phyloP scores from a whole-genome alignment of 2,888 invertebrate genomes.

The Caenorhabditis afra region DNA sequence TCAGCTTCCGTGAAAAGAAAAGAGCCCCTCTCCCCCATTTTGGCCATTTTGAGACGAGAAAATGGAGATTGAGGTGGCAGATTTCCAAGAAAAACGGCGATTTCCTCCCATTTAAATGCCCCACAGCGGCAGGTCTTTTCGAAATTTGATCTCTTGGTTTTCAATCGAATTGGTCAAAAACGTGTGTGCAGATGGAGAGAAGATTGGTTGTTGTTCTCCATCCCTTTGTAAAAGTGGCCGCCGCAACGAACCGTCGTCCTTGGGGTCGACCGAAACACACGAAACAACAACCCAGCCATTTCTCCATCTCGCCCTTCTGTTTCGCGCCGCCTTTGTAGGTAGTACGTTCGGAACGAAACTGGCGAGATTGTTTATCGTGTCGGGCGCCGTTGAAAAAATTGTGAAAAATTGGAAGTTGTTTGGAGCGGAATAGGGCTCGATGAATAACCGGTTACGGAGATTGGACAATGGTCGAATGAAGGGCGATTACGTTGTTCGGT shows the following conservation, averaged over 20 bases:
- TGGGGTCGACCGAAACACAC: constrained; percentile 3
- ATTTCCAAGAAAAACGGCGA: constrained; percentile 1
- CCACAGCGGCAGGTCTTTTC: background rate
- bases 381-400: constrained; percentile 9
- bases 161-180: constrained; percentile 3
- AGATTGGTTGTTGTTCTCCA: background rate
- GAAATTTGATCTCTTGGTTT: constrained; percentile 1
- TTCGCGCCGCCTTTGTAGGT: background rate
- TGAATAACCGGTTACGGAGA: constrained; percentile 26
- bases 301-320: too few species aligned
- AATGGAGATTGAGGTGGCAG: constrained; percentile 33
- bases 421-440: background rate
- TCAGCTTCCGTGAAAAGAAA: background rate
- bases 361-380: constrained; percentile 31
- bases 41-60: constrained; percentile 18
- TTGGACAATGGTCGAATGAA: constrained; percentile 18
- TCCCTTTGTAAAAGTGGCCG: background rate
- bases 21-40: too few species aligned
- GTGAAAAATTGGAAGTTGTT: constrained; percentile 35
- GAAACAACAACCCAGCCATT: constrained; percentile 32
- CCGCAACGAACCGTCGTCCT: constrained; percentile 30
- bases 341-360: constrained; percentile 22
- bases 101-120: background rate
- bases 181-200: constrained; percentile 2
- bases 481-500: too few species aligned